Evolutionary conservation across 53 echinoderm and acorn worm species (phyloP).

Genomic region (Actinopyga echinites): DNA sequence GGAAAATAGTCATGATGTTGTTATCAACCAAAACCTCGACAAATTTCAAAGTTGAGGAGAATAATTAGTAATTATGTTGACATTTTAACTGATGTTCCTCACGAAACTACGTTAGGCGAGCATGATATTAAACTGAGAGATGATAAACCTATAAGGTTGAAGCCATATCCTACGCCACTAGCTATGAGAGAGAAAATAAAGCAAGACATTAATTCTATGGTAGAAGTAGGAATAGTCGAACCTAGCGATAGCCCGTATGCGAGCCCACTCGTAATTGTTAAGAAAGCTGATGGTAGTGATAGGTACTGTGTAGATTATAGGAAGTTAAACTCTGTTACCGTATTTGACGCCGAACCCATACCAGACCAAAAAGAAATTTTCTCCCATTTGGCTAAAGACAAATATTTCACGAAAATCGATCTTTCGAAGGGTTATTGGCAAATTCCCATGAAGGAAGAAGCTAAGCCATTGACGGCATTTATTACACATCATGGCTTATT

Average conservation of each 20-base stretch:
- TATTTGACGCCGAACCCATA: constrained; percentile 53
- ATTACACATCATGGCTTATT: constrained; percentile 39
- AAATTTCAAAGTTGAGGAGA: neutral
- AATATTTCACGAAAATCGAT: constrained; percentile 46
- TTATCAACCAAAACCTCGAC: constrained; percentile 1
- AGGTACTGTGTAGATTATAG: constrained; percentile 48
- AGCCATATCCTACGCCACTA: constrained; percentile 52
- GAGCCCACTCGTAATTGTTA: constrained; percentile 26
- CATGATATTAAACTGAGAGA: constrained; percentile 36
- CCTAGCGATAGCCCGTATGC: constrained; percentile 53
- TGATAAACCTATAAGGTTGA: constrained; percentile 24
- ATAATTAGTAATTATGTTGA: constrained; percentile 10
- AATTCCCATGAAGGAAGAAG: neutral
- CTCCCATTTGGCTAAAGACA: constrained; percentile 44
- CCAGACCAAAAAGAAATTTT: constrained; percentile 54
- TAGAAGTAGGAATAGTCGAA: constrained; percentile 42
- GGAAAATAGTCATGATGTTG: constrained; percentile 29
- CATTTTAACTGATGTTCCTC: constrained; percentile 45
- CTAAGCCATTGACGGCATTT: constrained; percentile 31
- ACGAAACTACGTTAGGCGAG: constrained; percentile 29
- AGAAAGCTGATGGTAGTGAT: constrained; percentile 31
- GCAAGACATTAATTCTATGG: constrained; percentile 44
- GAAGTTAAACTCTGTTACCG: constrained; percentile 25
- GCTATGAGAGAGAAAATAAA: constrained; percentile 29
- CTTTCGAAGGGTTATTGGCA: constrained; percentile 24